phyloP scores from a whole-genome alignment of 2,797 vertebrate species.

The Cossypha polioptera region DNA sequence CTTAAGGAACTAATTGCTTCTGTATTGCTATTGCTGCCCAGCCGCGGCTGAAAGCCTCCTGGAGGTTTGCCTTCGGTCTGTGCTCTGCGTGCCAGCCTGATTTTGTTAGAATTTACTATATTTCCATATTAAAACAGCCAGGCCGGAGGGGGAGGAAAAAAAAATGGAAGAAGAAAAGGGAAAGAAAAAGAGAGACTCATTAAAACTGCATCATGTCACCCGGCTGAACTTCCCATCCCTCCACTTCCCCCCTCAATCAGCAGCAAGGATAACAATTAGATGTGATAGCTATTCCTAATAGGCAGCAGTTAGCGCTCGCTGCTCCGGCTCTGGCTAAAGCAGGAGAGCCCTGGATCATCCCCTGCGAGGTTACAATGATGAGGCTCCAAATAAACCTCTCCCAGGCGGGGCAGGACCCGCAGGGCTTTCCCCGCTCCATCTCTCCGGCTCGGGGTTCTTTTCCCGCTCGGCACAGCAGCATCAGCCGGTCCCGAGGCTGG shows the following conservation, averaged over 20 bases:
- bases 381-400: not conserved
- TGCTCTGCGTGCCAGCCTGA: not conserved
- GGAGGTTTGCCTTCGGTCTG: constrained; percentile 2
- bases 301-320: not conserved
- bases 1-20: constrained; percentile 43
- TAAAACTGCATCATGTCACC: constrained; percentile 61
- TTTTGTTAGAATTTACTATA: constrained; percentile 30
- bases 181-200: constrained; percentile 50
- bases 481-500: not conserved
- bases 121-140: constrained; percentile 45
- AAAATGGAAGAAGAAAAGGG: not conserved
- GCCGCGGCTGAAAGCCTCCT: not conserved
- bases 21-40: constrained; percentile 2
- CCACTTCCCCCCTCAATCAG: constrained; percentile 52
- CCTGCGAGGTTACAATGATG: not conserved
- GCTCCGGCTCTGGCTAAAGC: not conserved
- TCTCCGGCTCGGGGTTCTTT: not conserved
- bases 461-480: not conserved
- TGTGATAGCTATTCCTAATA: constrained; percentile 25
- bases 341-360: not conserved
- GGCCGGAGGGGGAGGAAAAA: rapidly evolving
- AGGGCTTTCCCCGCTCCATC: not conserved
- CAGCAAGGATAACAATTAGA: constrained; percentile 41
- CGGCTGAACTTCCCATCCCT: constrained; percentile 57
- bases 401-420: not conserved